Conservation (phyloP, 2,113 vertebrate species). For the Aegithalos caudatus region DNA sequence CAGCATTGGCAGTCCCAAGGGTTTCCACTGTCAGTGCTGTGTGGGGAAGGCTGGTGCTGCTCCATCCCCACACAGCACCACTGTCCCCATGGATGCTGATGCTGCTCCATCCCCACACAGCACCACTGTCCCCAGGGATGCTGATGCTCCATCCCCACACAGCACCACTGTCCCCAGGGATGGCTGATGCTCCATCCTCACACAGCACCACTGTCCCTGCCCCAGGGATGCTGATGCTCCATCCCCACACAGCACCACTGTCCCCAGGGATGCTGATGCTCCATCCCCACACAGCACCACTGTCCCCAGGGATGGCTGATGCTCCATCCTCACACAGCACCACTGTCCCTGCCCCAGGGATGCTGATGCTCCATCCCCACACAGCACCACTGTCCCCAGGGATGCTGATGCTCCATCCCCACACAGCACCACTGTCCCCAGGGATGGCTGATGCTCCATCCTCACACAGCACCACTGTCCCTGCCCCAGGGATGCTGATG, state of each 20-base stretch:
- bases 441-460: not conserved
- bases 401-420: not conserved
- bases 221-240: not conserved
- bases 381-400: not conserved
- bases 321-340: not conserved
- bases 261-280: not conserved
- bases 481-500: not conserved
- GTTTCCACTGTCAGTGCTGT: accelerated
- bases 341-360: not conserved
- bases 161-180: too few species aligned
- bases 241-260: not conserved
- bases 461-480: not conserved
- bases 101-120: not conserved
- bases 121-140: not conserved
- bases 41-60: not conserved
- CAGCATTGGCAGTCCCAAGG: not conserved
- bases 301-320: not conserved
- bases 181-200: not conserved
- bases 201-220: not conserved
- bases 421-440: too few species aligned
- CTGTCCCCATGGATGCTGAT: not conserved
- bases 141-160: too few species aligned
- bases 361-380: not conserved
- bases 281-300: too few species aligned
- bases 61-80: not conserved